Evolutionary conservation across 2,888 invertebrate genomes (phyloP), one percentile per base, ranked within the genome.

Genomic region (Acleris laterana): DNA sequence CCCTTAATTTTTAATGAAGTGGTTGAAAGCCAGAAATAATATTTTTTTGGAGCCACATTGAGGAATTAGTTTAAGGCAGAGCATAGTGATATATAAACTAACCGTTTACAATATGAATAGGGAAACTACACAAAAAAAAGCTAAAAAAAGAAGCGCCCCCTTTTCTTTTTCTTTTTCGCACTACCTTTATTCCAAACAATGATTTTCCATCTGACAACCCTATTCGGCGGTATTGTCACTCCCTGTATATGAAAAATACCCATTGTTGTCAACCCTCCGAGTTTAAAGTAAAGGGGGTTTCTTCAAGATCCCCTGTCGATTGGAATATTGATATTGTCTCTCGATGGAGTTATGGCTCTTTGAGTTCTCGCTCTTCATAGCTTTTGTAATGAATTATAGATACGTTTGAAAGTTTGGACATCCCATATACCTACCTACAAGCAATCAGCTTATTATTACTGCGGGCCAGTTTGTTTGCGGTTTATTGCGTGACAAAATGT

Each of bases 221-320:
- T 61, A 51, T 38, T 38, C 46, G 32, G 67, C 67, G 69, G 58
- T 65, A 65, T 70, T 71, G 72, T 68, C 69, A 68, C 58, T 63
- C 71, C 70, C 68, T 72, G 72, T 73, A 63, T 71, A 70, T 70
- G 73, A 71, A 71, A 74, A 74, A 72, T 71, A 71, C 61, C 71
- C 63, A 70, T 74, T 74, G 74, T 74, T 68, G 58, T 57, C 62
- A 62, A 68, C 71, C 72, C 74, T 71, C 71, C 22, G 71, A 72
- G 68, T 71, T 74, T 72, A 64, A 73, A 74, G 68, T 66, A 69
- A 67, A 66, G 62, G 70, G 68, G 69, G 52, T 63, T 72, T 68
- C 66, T 68, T 71, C 52, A 69, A 70, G 71, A 70, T 68, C 71
- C 71, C 72, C 70, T 68, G 64, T 69, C 69, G 68, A 71, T 69